Evolutionary conservation across 2,888 invertebrate genomes (phyloP).

Genomic region (Cepaea hortensis): DNA sequence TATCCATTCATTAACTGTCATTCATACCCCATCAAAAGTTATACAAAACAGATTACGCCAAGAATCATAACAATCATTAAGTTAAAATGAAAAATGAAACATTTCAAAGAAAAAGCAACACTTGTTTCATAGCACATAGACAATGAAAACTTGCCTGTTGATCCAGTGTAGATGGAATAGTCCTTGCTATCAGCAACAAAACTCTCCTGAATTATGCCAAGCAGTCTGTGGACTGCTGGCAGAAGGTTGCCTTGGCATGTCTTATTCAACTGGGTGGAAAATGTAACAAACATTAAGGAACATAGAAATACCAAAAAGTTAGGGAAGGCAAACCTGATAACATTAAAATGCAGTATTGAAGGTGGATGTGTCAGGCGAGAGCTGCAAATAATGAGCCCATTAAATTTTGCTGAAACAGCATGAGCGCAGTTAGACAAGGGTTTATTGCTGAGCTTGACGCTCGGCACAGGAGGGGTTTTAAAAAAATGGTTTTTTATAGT

Average conservation of each 20-base stretch:
- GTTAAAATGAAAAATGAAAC: no score
- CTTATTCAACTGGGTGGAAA: constrained; percentile 34
- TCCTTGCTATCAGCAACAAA: constrained; percentile 76
- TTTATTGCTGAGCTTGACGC: no score
- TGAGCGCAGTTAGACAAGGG: no score
- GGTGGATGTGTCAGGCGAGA: not conserved
- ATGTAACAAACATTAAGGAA: not conserved
- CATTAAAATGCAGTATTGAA: not conserved
- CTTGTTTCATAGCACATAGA: not conserved
- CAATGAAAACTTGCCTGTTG: constrained; percentile 77
- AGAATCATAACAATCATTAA: no score
- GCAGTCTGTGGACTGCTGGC: constrained; percentile 51
- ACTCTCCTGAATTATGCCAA: constrained; percentile 57
- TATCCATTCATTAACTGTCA: no score
- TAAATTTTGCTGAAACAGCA: no score
- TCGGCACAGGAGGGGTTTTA: no score
- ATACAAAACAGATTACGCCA: no score
- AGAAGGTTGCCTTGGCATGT: constrained; percentile 37
- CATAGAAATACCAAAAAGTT: not conserved
- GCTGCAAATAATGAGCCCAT: not conserved
- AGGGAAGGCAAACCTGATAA: not conserved
- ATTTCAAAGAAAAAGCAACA: no score
- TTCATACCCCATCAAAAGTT: no score
- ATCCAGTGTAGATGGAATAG: constrained; percentile 86
- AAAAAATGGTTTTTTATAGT: no score